Conservation (phyloP, 2,797 vertebrate genomes). For the Rhinoraja longicauda region DNA sequence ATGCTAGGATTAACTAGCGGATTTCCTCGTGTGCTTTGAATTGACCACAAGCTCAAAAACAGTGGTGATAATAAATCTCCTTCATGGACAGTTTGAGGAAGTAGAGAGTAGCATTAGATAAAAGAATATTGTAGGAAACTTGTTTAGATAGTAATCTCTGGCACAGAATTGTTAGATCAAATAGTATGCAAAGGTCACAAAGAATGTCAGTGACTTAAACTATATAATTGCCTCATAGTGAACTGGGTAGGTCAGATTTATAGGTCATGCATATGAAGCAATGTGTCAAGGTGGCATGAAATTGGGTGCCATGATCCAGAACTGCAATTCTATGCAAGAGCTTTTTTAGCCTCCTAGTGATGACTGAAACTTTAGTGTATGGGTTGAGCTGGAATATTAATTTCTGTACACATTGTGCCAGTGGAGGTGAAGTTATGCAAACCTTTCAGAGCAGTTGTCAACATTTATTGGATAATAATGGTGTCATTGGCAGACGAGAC, state of each 20-base stretch:
- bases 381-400: background rate
- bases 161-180: background rate
- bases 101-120: background rate
- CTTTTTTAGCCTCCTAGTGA: background rate
- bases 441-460: background rate
- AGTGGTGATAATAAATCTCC: background rate
- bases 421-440: background rate
- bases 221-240: no score
- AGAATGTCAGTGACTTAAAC: no score
- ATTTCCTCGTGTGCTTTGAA: background rate
- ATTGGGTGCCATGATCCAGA: background rate
- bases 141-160: background rate
- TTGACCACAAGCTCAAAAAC: background rate
- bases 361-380: background rate
- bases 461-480: background rate
- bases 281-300: no score
- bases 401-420: background rate
- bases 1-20: background rate
- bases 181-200: background rate
- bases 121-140: background rate
- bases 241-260: no score
- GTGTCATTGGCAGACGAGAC: background rate
- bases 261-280: no score
- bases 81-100: background rate
- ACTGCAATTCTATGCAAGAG: background rate